A percentile compares a stretch with the other conserved stretches of the same genome.
These are phyloP conservation scores for Hephaestus fuliginosus DNA, from an alignment of 2,797 vertebrate genomes.

Conservation along the genomic window DNA sequence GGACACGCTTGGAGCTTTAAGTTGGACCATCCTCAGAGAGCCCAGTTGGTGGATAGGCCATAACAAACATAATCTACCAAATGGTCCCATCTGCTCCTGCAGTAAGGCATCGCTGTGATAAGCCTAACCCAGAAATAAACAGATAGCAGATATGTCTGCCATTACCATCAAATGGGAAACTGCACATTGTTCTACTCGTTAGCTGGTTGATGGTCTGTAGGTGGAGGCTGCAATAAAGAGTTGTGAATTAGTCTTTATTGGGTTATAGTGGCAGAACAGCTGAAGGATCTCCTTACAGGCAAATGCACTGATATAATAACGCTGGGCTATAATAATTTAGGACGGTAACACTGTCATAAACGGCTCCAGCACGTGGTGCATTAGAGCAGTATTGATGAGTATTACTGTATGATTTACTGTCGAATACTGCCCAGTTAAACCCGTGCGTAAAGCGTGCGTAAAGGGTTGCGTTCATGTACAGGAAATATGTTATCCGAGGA, in stretches of 20 bases:
- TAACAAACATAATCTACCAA: slow-evolving; percentile 70
- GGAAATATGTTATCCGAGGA: background rate
- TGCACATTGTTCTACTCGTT: slow-evolving; percentile 20
- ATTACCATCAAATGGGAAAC: slow-evolving; percentile 17
- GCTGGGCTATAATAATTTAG: background rate
- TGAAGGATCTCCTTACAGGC: background rate
- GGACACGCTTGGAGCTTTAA: slow-evolving; percentile 26
- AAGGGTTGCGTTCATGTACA: background rate
- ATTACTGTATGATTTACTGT: background rate
- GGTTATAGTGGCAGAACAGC: slow-evolving; percentile 15
- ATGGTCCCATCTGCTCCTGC: slow-evolving; percentile 66
- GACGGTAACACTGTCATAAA: background rate
- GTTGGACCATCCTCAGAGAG: slow-evolving; percentile 56
- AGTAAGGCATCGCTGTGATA: slow-evolving; percentile 24
- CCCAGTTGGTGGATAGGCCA: slow-evolving; percentile 63
- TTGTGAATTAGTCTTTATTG: slow-evolving; percentile 18
- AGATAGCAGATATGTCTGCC: slow-evolving; percentile 17
- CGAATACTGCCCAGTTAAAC: background rate
- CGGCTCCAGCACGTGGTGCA: background rate
- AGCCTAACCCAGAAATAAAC: slow-evolving; percentile 51
- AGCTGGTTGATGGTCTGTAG: background rate
- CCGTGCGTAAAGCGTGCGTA: slow-evolving; percentile 2
- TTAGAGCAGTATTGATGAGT: background rate
- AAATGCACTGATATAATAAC: background rate
- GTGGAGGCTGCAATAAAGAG: background rate